Evolutionary conservation across 1,140 invertebrate species (phyloP).

Genomic region (Drosophila gunungcola): DNA sequence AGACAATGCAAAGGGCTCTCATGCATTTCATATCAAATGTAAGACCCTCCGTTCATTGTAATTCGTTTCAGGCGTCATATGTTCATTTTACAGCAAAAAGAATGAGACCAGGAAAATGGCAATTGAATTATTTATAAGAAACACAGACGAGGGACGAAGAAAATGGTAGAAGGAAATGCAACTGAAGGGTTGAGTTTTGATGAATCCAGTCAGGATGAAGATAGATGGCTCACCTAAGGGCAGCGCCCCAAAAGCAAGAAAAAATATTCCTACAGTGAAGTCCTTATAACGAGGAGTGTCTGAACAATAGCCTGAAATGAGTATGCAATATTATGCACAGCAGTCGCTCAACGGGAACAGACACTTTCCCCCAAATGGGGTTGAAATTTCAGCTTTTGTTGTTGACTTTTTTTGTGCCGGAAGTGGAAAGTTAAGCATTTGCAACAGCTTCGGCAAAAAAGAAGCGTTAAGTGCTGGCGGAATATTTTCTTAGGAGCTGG

Average conservation of each 20-base stretch:
- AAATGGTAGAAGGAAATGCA: background rate
- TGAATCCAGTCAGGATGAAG: conserved; percentile 9
- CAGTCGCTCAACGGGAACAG: conserved; percentile 11
- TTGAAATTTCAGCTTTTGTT: conserved; percentile 32
- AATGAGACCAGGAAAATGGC: conserved; percentile 29
- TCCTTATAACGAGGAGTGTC: conserved; percentile 28
- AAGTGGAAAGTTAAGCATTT: conserved; percentile 49
- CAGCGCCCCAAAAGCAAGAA: conserved; percentile 10
- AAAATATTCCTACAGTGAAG: conserved; percentile 6
- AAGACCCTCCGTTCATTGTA: conserved; percentile 23
- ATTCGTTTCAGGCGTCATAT: conserved; percentile 36
- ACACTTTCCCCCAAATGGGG: conserved; percentile 29
- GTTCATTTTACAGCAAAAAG: conserved; percentile 29
- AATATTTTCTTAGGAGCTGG: conserved; percentile 41
- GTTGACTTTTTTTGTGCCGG: conserved; percentile 28
- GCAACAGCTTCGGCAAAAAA: conserved; percentile 21
- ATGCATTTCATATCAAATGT: conserved; percentile 25
- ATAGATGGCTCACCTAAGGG: conserved; percentile 32
- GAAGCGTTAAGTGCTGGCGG: conserved; percentile 40
- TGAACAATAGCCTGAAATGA: conserved; percentile 38
- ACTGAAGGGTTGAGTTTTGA: background rate
- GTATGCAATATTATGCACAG: conserved; percentile 31
- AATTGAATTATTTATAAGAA: conserved; percentile 50
- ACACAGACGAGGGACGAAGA: background rate
- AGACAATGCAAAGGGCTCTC: conserved; percentile 20